phyloP scores from a whole-genome alignment of 2,113 vertebrate species.

The Pseudopipra pipra region DNA sequence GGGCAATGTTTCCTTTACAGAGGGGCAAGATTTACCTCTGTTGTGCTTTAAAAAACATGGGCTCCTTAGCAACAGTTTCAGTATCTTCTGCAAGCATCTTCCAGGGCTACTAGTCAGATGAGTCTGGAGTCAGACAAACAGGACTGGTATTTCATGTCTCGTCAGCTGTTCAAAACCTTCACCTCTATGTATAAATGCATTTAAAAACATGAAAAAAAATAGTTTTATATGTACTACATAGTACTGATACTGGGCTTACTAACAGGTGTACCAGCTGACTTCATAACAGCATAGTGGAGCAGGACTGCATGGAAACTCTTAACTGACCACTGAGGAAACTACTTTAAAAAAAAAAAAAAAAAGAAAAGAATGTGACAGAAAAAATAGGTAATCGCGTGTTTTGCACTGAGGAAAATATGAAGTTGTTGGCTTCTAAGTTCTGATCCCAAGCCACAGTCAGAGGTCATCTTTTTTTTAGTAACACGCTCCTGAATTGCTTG shows the following conservation, averaged over 20 bases:
- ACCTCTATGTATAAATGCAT: background rate
- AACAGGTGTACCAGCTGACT: background rate
- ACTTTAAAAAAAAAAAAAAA: background rate
- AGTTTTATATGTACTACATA: background rate
- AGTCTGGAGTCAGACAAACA: background rate
- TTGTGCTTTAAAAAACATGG: background rate
- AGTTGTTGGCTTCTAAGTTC: background rate
- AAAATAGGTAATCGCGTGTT: background rate
- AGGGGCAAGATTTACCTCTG: background rate
- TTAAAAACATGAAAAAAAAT: background rate
- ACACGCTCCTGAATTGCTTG: background rate
- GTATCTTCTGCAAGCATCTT: background rate
- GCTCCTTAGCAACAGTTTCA: background rate
- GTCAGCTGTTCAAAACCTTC: background rate
- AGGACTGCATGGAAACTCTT: background rate
- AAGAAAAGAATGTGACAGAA: background rate
- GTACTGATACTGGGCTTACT: background rate
- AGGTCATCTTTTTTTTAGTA: background rate
- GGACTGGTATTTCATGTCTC: background rate
- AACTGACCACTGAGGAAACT: background rate
- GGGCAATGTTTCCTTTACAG: background rate
- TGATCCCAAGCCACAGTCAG: background rate
- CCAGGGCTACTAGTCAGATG: background rate
- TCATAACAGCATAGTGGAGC: background rate
- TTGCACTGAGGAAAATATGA: background rate